These are phyloP conservation scores for Lithophane leautieri DNA, from an alignment of 2,888 invertebrate species.

Conservation along the genomic window DNA sequence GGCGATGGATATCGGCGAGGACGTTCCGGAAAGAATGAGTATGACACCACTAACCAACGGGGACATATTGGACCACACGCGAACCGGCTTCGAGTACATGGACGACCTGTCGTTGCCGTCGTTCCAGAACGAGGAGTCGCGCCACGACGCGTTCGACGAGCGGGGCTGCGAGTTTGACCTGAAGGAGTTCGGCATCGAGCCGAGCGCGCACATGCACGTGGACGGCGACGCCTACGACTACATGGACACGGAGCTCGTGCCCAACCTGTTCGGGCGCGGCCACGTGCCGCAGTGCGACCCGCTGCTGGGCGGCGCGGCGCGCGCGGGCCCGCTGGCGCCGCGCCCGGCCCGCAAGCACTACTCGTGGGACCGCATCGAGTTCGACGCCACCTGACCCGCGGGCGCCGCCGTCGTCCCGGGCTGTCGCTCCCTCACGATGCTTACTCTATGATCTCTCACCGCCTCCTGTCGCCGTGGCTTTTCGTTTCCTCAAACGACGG, in stretches of 20 bases:
- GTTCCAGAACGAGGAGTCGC: conserved; percentile 83
- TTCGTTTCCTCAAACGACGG: conserved; percentile 29
- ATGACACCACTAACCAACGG: conserved; percentile 84
- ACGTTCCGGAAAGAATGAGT: conserved; percentile 81
- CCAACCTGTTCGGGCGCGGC: conserved; percentile 87
- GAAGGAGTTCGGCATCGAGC: conserved; percentile 92
- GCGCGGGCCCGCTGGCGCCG: conserved; percentile 90
- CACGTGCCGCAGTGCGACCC: conserved; percentile 92
- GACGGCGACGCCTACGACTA: conserved; percentile 89
- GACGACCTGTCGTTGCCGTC: conserved; percentile 86
- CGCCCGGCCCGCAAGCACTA: conserved; percentile 92
- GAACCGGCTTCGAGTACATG: conserved; percentile 85
- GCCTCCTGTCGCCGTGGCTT: conserved; percentile 40
- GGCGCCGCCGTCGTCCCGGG: conserved; percentile 44
- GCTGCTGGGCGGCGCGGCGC: conserved; percentile 92
- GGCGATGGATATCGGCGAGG: conserved; percentile 84
- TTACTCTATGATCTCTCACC: conserved; percentile 74
- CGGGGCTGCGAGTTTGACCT: conserved; percentile 88
- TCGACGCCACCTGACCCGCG: conserved; percentile 91
- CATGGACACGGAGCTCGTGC: conserved; percentile 85
- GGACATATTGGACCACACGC: conserved; percentile 83
- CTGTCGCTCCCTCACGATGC: conserved; percentile 67
- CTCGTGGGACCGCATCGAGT: conserved; percentile 95
- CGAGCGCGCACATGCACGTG: conserved; percentile 90
- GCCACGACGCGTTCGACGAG: conserved; percentile 77